A percentile compares a stretch with the other conserved stretches of the same genome.
Evolutionary conservation across 1,140 invertebrate species (phyloP).

Genomic region (Macrobrachium rosenbergii): DNA sequence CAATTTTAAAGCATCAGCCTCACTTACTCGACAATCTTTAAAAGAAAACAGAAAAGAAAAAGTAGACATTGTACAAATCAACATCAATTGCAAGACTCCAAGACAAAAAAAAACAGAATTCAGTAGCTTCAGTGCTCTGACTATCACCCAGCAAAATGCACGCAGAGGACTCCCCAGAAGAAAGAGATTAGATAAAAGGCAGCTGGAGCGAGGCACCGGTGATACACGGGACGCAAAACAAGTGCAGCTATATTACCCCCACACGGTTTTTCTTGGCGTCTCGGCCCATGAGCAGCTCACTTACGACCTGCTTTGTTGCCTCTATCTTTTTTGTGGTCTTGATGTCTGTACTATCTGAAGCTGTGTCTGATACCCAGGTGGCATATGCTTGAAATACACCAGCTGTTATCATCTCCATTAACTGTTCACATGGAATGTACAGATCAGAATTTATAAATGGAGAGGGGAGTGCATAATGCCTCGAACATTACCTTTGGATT

Average conservation of each 20-base stretch:
- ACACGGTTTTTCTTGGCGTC: constrained; percentile 41
- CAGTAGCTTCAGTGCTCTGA: not conserved
- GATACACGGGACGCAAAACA: constrained; percentile 22
- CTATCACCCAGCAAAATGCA: constrained; percentile 35
- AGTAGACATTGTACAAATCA: not conserved
- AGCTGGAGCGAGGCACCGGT: constrained; percentile 37
- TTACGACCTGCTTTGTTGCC: constrained; percentile 58
- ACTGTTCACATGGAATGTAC: constrained; percentile 47
- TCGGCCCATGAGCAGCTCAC: constrained; percentile 51
- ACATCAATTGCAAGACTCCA: not conserved
- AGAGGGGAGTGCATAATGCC: no score
- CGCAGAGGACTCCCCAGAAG: constrained; percentile 32
- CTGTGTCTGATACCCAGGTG: constrained; percentile 49
- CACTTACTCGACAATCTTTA: no score
- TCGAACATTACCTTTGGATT: no score
- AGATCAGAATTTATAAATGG: constrained; percentile 8
- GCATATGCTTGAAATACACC: constrained; percentile 57
- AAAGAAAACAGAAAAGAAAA: not conserved
- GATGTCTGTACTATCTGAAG: not conserved
- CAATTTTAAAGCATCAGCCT: no score
- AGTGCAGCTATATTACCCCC: constrained; percentile 53
- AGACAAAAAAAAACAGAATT: not conserved
- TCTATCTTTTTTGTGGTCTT: constrained; percentile 16
- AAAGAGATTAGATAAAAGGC: constrained; percentile 2
- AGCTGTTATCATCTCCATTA: constrained; percentile 60